A percentile compares a stretch with the other conserved stretches of the same genome.
phyloP scores from a whole-genome alignment of 2,113 vertebrate genomes.

The Arenaria interpres region DNA sequence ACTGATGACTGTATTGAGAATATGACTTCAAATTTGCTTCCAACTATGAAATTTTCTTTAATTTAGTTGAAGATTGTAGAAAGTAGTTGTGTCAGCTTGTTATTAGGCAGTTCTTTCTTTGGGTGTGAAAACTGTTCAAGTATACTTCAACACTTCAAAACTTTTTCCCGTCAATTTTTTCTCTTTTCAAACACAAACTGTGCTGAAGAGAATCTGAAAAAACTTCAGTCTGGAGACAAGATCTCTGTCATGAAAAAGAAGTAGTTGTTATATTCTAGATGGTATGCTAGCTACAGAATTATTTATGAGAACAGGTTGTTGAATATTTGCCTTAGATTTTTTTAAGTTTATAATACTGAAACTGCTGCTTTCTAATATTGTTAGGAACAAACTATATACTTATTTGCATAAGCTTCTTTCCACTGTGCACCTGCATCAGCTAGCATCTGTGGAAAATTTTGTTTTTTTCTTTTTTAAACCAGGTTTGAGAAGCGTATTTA shows the following conservation, averaged over 20 bases:
- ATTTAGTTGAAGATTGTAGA: neutral
- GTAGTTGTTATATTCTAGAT: neutral
- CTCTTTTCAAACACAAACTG: neutral
- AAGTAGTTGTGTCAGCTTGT: neutral
- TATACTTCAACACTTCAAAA: neutral
- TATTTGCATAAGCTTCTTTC: constrained; percentile 20
- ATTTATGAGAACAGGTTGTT: neutral
- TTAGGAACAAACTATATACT: neutral
- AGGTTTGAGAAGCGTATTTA: constrained; percentile 99
- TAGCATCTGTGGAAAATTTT: neutral
- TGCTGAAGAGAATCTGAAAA: neutral
- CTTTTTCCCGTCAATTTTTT: neutral
- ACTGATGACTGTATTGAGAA: neutral
- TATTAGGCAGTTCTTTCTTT: neutral
- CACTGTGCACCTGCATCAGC: neutral
- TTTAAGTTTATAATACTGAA: neutral
- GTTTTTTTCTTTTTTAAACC: neutral
- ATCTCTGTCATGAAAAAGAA: neutral
- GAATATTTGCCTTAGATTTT: neutral
- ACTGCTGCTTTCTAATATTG: neutral
- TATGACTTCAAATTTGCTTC: neutral
- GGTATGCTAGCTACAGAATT: neutral
- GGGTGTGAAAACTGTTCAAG: neutral
- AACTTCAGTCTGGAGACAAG: neutral
- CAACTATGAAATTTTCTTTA: neutral